A percentile compares a stretch with the other conserved stretches of the same genome.
These are phyloP conservation scores for Aspidiotus rigidus DNA, from an alignment of 2,888 invertebrate genomes.

Conservation along the genomic window DNA sequence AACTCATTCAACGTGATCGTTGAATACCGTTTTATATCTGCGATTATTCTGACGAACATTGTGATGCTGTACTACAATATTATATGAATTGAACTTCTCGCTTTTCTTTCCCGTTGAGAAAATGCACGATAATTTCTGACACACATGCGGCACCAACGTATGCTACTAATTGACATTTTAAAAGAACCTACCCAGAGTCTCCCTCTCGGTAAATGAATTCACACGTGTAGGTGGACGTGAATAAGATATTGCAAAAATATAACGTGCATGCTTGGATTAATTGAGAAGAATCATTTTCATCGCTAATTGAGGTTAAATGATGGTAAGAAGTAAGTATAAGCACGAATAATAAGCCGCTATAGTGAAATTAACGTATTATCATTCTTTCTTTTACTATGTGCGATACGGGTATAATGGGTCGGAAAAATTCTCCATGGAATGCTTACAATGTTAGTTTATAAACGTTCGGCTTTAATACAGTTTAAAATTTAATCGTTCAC, in stretches of 20 bases:
- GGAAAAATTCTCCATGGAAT: not conserved
- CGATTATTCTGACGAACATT: not conserved
- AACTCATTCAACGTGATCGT: not conserved
- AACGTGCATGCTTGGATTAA: not conserved
- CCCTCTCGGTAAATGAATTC: not conserved
- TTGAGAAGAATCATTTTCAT: conserved; percentile 1
- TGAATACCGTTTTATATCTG: conserved; percentile 7
- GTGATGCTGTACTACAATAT: not conserved
- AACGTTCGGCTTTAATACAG: not conserved
- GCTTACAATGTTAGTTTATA: not conserved
- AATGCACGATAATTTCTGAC: not conserved
- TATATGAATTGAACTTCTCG: not conserved
- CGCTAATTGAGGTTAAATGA: conserved; percentile 29
- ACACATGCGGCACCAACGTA: not conserved
- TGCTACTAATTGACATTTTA: not conserved
- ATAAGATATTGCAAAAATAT: conserved; percentile 23
- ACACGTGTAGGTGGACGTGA: conserved; percentile 9
- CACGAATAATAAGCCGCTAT: no score
- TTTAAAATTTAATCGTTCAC: no score
- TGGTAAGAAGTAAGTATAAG: conserved; percentile 11
- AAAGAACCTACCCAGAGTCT: not conserved
- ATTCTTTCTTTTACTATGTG: not conserved
- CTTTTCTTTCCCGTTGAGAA: not conserved
- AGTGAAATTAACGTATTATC: not conserved
- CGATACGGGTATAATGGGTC: not conserved